These are phyloP conservation scores for Epizoanthus stellaris DNA, from an alignment of 92 coral and sea anemone species.

Conservation along the genomic window DNA sequence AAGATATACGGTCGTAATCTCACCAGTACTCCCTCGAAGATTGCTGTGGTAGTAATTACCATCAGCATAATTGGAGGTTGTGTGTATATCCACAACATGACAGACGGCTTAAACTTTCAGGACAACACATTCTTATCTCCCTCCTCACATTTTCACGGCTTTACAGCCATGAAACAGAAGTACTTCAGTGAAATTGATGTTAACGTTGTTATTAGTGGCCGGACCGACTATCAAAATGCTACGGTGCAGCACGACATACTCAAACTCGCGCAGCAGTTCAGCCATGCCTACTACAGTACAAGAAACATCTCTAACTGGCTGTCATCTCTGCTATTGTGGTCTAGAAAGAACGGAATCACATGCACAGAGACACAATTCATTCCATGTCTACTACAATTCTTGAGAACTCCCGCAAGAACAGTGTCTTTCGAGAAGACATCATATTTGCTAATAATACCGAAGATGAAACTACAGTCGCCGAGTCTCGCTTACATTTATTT, in stretches of 20 bases:
- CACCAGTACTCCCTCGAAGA: constrained; percentile 36
- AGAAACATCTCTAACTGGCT: constrained; percentile 54
- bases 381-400: constrained; percentile 46
- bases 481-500: constrained; percentile 57
- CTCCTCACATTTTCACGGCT: constrained; percentile 17
- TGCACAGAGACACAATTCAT: constrained; percentile 49
- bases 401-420: constrained; percentile 24
- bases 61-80: constrained; percentile 43
- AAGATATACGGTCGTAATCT: constrained; percentile 27
- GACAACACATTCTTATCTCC: constrained; percentile 11
- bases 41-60: constrained; percentile 36
- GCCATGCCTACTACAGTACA: background rate
- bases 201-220: constrained; percentile 35
- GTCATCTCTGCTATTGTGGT: constrained; percentile 53
- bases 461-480: background rate
- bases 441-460: background rate
- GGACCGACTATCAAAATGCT: constrained; percentile 41
- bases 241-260: constrained; percentile 12
- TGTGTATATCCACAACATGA: constrained; percentile 21
- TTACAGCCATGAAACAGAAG: background rate
- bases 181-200: constrained; percentile 48
- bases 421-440: constrained; percentile 35
- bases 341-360: background rate
- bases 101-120: background rate
- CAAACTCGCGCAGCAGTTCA: constrained; percentile 23